Conservation (phyloP, 2,797 vertebrate genomes). For the Aeoliscus strigatus region DNA sequence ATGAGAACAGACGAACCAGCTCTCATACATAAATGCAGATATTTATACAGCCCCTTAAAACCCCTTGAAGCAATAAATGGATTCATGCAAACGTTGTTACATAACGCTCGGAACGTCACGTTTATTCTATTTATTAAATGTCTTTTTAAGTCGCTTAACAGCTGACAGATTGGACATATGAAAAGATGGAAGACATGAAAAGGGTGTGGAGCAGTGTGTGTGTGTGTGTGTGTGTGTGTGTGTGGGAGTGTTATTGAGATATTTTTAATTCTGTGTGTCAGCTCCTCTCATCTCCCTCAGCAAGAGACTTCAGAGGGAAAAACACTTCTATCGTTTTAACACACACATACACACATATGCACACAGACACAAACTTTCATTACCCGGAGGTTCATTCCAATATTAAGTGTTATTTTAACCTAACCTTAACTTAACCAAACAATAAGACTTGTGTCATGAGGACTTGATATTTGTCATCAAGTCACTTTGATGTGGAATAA, state of each 20-base stretch:
- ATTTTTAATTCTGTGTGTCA: slow-evolving; percentile 73
- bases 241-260: no score
- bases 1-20: slow-evolving; percentile 27
- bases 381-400: no score
- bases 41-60: slow-evolving; percentile 18
- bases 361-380: slow-evolving; percentile 1
- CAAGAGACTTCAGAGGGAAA: slow-evolving; percentile 60
- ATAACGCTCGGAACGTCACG: no score
- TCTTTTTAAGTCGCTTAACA: slow-evolving; percentile 30
- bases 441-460: no score
- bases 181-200: slow-evolving; percentile 32
- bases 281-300: slow-evolving; percentile 65
- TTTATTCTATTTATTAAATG: no score
- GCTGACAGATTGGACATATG: slow-evolving; percentile 21
- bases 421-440: no score
- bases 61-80: slow-evolving; percentile 1
- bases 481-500: no score
- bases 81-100: slow-evolving; percentile 7
- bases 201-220: slow-evolving; percentile 20
- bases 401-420: no score
- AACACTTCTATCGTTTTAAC: slow-evolving; percentile 55
- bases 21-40: slow-evolving; percentile 35
- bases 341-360: slow-evolving; percentile 26
- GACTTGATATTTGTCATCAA: no score
- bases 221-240: no score